Base-by-base conservation (phyloP, 2,797 vertebrate genomes). In the Alectoris magna region DNA sequence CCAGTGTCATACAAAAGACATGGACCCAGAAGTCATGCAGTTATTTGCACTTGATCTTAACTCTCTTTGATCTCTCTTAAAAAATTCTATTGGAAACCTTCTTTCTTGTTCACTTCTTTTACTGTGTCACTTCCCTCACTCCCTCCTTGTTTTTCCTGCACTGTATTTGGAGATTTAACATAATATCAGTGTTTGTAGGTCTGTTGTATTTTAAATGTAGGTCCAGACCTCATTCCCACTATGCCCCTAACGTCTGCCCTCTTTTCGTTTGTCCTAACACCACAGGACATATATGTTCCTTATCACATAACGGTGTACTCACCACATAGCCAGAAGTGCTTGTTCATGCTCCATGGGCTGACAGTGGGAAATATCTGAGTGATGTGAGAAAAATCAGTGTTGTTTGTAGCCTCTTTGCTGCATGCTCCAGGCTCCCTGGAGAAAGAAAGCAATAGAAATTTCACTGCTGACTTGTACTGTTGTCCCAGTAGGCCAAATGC, bases 11-110 rank as follows among this genome's bases (percentile, higher is more conserved):
- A 31, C 21, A 49, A 71, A 87, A 91, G 59, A 14, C 36, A 76
- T 71, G 46, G 38, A 78, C 71, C n/a, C 48, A 60, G 87, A 87
- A 96, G 59, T 94, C 95, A 93, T 64, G 77, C 91, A 84, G 91
- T 79, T 91, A 91, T 94, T 91, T 94, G 88, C 92, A 83, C 88
- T 93, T 81, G 82, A 92, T 93, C 80, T 36, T 88, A 86, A 79
- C 36, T 90, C 71, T 38, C 44, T n/a, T 93, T 41, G 34, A 23
- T 79, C 44, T 46, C 39, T 80, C 56, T 69, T 5, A 44, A 63
- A 80, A 92, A 67, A 67, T 46, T 64, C 31, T 70, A 22, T 81
- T 84, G 48, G 6, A 94, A 88, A n/a, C 23, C 26, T 60, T 87
- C 27, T 53, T 64, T 19, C 55, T 63, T 64, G 43, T 39, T 71